These are phyloP conservation scores for Imbricaverruca yamaguchii DNA, from an alignment of 2,888 invertebrate genomes.

Conservation along the genomic window DNA sequence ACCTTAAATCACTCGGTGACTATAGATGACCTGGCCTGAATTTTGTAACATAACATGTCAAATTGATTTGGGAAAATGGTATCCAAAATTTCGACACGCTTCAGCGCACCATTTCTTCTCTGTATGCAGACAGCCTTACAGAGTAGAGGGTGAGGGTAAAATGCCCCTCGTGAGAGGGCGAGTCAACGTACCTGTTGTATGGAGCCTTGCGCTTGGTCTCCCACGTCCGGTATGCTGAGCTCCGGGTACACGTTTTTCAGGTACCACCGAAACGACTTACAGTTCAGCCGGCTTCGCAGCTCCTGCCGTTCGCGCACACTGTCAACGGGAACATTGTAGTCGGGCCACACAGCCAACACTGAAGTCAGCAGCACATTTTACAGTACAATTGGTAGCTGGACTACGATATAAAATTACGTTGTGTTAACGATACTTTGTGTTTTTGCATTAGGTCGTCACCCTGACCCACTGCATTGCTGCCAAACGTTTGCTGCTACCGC, in stretches of 20 bases:
- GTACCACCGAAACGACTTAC: slow-evolving; percentile 48
- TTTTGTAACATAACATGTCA: too few relatives aligned
- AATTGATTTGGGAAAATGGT: not conserved
- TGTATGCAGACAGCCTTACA: not conserved
- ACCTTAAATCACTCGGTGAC: too few relatives aligned
- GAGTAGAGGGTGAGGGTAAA: not conserved
- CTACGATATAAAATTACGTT: too few relatives aligned
- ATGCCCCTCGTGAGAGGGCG: not conserved
- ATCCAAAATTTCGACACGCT: not conserved
- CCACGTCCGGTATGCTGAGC: slow-evolving; percentile 46
- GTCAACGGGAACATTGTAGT: slow-evolving; percentile 28
- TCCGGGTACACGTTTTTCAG: slow-evolving; percentile 49
- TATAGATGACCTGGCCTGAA: too few relatives aligned
- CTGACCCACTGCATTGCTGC: too few relatives aligned
- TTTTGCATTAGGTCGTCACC: too few relatives aligned
- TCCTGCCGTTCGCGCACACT: slow-evolving; percentile 78
- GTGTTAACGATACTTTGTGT: too few relatives aligned
- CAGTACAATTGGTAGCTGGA: too few relatives aligned
- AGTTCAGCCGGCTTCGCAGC: slow-evolving; percentile 52
- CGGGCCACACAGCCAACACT: too few relatives aligned
- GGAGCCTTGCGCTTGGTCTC: slow-evolving; percentile 57
- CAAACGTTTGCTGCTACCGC: too few relatives aligned
- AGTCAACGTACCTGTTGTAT: too few relatives aligned
- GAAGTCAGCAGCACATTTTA: too few relatives aligned
- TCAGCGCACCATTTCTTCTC: not conserved